Percentiles rank a stretch among this genome's conserved stretches.
Conservation (phyloP, 2,113 vertebrate species). For the Hippocampus zosterae region DNA sequence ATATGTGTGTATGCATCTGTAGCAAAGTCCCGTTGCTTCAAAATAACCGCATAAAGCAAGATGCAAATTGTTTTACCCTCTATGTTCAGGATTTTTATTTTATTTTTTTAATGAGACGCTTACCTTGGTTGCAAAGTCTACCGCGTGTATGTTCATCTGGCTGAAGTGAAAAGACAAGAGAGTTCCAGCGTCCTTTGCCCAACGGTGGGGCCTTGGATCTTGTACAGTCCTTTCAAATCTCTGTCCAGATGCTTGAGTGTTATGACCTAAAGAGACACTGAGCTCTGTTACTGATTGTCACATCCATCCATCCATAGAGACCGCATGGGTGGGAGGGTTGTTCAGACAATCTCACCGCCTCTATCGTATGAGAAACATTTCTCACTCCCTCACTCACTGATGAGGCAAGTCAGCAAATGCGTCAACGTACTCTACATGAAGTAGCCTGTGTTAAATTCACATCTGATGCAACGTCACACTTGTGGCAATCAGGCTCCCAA, state of each 20-base stretch:
- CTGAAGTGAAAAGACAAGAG: background rate
- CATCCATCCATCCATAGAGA: conserved; percentile 8
- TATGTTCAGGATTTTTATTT: no score
- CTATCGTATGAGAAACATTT: background rate
- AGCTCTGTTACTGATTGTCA: background rate
- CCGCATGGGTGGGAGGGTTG: background rate
- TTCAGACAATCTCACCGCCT: background rate
- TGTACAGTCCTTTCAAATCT: background rate
- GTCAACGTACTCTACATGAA: background rate
- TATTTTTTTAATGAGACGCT: background rate
- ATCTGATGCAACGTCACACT: background rate
- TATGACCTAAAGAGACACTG: background rate
- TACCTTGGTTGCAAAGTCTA: conserved; percentile 7
- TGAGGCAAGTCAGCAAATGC: background rate
- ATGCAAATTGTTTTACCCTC: background rate
- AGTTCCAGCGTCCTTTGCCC: conserved; percentile 4
- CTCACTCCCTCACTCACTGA: no score
- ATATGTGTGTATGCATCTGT: background rate
- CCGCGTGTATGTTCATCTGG: conserved; percentile 9
- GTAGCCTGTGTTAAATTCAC: no score
- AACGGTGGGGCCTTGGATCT: background rate
- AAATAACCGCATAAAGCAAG: background rate
- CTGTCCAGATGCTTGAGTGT: background rate
- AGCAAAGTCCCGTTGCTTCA: background rate
- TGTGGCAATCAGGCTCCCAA: background rate